Conservation (phyloP, 2,797 vertebrate genomes). For the Falco peregrinus region DNA sequence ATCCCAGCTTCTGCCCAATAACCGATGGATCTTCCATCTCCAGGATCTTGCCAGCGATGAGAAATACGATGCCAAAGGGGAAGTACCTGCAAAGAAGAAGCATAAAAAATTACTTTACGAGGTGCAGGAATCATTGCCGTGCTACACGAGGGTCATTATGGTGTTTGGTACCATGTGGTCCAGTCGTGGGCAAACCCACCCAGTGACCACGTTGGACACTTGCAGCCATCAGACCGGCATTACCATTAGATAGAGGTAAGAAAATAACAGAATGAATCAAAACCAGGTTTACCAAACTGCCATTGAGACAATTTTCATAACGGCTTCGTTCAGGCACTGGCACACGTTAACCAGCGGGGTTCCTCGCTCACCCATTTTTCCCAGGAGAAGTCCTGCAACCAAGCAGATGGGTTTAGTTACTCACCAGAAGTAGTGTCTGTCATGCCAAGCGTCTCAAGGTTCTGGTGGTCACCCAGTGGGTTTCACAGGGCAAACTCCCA, state of each 20-base stretch:
- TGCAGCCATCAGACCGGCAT: fast-evolving
- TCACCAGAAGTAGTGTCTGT: fast-evolving
- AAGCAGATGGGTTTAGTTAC: background rate
- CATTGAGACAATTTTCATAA: conserved; percentile 92
- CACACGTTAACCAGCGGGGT: conserved; percentile 86
- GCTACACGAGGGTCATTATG: fast-evolving
- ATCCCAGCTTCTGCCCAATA: conserved; percentile 86
- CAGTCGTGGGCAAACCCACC: fast-evolving
- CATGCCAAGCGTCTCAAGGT: fast-evolving
- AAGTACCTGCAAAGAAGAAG: conserved; percentile 82
- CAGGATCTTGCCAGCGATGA: conserved; percentile 90
- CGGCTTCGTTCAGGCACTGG: conserved; percentile 90
- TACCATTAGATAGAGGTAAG: background rate
- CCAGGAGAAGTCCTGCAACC: conserved; percentile 84
- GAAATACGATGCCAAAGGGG: conserved; percentile 89
- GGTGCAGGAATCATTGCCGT: background rate
- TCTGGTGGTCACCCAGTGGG: background rate
- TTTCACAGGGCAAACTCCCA: background rate
- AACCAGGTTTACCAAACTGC: conserved; percentile 85
- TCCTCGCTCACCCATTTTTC: conserved; percentile 89
- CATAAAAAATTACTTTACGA: background rate
- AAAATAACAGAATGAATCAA: background rate
- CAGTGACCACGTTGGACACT: background rate
- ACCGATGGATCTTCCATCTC: conserved; percentile 88
- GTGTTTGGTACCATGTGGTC: background rate